phyloP scores from a whole-genome alignment of 2,888 invertebrate species.

The Caenorhabditis wallacei region DNA sequence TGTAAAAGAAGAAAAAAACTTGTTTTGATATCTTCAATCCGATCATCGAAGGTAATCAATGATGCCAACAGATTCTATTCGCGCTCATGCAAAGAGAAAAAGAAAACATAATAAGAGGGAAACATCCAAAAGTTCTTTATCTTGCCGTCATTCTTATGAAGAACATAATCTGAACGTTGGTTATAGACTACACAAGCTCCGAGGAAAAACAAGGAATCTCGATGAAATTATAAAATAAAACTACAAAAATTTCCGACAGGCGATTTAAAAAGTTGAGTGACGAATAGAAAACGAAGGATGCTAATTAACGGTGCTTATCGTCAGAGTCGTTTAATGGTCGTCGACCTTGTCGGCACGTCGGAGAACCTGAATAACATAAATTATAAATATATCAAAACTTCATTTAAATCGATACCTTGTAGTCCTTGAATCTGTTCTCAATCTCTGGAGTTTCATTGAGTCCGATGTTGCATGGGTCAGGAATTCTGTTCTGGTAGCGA shows the following conservation, averaged over 20 bases:
- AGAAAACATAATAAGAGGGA: slow-evolving; percentile 7
- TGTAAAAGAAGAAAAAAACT: slow-evolving; percentile 42
- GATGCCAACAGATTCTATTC: slow-evolving; percentile 55
- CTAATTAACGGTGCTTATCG: slow-evolving; percentile 45
- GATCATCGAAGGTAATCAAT: slow-evolving; percentile 63
- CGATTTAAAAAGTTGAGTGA: slow-evolving; percentile 41
- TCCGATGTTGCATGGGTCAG: slow-evolving; percentile 80
- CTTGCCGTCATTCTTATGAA: slow-evolving; percentile 51
- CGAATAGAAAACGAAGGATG: slow-evolving; percentile 28
- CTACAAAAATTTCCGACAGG: slow-evolving; percentile 46
- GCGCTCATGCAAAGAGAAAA: slow-evolving; percentile 32
- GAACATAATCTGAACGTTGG: slow-evolving; percentile 46
- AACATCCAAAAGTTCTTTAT: slow-evolving; percentile 57
- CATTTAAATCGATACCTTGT: slow-evolving; percentile 72
- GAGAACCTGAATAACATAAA: slow-evolving; percentile 72
- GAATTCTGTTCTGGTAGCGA: slow-evolving; percentile 80
- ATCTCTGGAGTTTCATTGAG: slow-evolving; percentile 79
- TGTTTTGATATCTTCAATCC: slow-evolving; percentile 60
- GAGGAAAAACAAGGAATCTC: slow-evolving; percentile 47
- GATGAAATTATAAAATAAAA: slow-evolving; percentile 55
- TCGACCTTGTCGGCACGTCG: slow-evolving; percentile 82
- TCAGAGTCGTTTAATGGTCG: slow-evolving; percentile 75
- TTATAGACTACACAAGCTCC: slow-evolving; percentile 43
- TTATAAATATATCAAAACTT: not conserved
- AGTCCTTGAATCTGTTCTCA: slow-evolving; percentile 81